Evolutionary conservation across 2,888 invertebrate genomes (phyloP).

Genomic region (Actias luna): DNA sequence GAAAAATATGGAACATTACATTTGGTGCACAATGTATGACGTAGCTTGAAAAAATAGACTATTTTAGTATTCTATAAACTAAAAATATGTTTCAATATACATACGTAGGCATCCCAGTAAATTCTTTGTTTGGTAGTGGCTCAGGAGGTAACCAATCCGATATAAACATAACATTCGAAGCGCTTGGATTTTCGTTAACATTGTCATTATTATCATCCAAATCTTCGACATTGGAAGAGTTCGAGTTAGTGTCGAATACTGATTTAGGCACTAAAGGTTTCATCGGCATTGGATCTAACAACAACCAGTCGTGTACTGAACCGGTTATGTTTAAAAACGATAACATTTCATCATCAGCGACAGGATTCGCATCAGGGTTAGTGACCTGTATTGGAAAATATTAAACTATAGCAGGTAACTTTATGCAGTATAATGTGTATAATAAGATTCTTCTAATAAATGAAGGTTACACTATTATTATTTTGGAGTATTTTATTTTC

Average conservation of each 20-base stretch:
- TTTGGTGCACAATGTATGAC: neutral
- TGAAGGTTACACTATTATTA: no score
- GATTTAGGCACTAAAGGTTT: conserved; percentile 37
- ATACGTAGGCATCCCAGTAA: conserved; percentile 84
- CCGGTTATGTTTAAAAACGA: conserved; percentile 66
- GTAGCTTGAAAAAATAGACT: neutral
- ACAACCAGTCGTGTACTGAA: conserved; percentile 64
- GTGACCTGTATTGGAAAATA: conserved; percentile 12
- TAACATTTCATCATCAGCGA: conserved; percentile 45
- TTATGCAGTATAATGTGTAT: neutral
- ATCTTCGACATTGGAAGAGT: conserved; percentile 27
- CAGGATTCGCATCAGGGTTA: conserved; percentile 20
- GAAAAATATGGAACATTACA: no score
- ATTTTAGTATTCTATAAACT: no score
- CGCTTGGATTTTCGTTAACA: conserved; percentile 21
- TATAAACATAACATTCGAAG: conserved; percentile 53
- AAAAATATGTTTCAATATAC: conserved; percentile 50
- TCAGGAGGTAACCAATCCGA: conserved; percentile 83
- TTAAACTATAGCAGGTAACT: neutral
- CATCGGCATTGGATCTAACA: conserved; percentile 58
- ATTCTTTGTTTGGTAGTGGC: conserved; percentile 72
- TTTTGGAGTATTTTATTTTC: no score
- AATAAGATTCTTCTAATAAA: no score
- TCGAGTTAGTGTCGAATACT: conserved; percentile 29
- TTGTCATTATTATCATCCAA: conserved; percentile 31